Conservation (phyloP, 2,888 invertebrate species). For the Pollenia amentaria region DNA sequence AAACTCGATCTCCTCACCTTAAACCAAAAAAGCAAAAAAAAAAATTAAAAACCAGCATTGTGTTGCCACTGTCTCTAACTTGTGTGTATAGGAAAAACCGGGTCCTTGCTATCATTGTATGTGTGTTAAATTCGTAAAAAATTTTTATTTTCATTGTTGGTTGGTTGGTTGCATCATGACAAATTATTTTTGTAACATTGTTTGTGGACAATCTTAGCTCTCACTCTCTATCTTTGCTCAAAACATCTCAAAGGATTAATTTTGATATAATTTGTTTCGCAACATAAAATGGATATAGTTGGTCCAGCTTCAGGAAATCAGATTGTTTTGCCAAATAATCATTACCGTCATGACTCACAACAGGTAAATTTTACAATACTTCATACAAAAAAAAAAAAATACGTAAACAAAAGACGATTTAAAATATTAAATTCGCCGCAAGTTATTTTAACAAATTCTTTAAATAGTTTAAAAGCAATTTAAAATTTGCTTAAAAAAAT, state of each 20-base stretch:
- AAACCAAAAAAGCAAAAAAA: slow-evolving; percentile 21
- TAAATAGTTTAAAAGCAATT: too few relatives aligned
- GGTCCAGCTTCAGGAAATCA: slow-evolving; percentile 81
- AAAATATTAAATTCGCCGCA: too few relatives aligned
- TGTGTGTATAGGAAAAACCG: slow-evolving; percentile 50
- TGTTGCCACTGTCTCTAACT: neutral
- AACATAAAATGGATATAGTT: slow-evolving; percentile 83
- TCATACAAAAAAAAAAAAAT: neutral
- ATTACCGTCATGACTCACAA: slow-evolving; percentile 84
- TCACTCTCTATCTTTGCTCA: slow-evolving; percentile 17
- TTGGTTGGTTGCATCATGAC: slow-evolving; percentile 59
- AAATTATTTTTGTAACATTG: slow-evolving; percentile 39
- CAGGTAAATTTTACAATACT: slow-evolving; percentile 80
- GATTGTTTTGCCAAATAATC: slow-evolving; percentile 84
- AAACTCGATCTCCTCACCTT: slow-evolving; percentile 63
- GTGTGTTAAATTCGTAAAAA: slow-evolving; percentile 14
- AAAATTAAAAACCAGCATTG: slow-evolving; percentile 28
- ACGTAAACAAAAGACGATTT: too few relatives aligned
- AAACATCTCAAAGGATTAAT: slow-evolving; percentile 41
- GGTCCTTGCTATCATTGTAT: slow-evolving; percentile 42
- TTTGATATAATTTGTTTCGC: slow-evolving; percentile 17
- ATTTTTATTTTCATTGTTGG: slow-evolving; percentile 47
- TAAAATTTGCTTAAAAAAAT: too few relatives aligned
- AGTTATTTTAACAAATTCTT: too few relatives aligned
- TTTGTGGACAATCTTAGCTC: slow-evolving; percentile 48